phyloP scores from a whole-genome alignment of 2,113 vertebrate genomes.

The Nettapus auritus region DNA sequence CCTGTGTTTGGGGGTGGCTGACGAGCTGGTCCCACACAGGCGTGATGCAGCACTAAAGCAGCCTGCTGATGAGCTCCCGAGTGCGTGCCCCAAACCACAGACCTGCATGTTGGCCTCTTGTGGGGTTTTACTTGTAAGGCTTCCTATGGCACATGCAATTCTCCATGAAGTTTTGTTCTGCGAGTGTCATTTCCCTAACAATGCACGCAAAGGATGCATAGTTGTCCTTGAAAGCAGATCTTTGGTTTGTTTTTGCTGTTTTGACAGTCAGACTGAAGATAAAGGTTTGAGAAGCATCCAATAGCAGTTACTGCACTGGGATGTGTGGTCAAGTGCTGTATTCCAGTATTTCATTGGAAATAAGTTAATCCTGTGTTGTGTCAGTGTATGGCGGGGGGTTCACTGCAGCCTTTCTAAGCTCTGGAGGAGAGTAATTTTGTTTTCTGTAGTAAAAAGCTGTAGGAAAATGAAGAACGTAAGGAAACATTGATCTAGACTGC shows the following conservation, averaged over 20 bases:
- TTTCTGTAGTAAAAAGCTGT: not conserved
- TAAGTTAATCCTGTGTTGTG: not conserved
- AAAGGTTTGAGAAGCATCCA: not conserved
- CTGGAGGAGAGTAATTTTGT: not conserved
- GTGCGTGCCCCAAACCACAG: too few relatives aligned
- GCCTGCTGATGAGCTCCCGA: not conserved
- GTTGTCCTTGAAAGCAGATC: not conserved
- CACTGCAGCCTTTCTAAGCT: not conserved
- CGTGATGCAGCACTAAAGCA: not conserved
- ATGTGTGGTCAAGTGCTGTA: not conserved
- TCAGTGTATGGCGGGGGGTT: accelerated
- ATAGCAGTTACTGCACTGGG: not conserved
- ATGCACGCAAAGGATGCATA: too few relatives aligned
- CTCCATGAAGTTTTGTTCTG: too few relatives aligned
- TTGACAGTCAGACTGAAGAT: too few relatives aligned
- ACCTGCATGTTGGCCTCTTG: not conserved
- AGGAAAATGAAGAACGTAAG: not conserved
- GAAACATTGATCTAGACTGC: not conserved
- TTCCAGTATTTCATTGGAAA: not conserved
- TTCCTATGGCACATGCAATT: too few relatives aligned
- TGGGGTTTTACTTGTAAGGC: too few relatives aligned
- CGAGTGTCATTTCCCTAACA: too few relatives aligned
- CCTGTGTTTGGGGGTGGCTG: not conserved
- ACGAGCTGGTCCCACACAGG: too few relatives aligned
- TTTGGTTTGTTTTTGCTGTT: not conserved